Percentiles rank a stretch among this genome's conserved stretches.
Conservation (phyloP, 2,113 vertebrate species). For the Cinclus mexicanus region DNA sequence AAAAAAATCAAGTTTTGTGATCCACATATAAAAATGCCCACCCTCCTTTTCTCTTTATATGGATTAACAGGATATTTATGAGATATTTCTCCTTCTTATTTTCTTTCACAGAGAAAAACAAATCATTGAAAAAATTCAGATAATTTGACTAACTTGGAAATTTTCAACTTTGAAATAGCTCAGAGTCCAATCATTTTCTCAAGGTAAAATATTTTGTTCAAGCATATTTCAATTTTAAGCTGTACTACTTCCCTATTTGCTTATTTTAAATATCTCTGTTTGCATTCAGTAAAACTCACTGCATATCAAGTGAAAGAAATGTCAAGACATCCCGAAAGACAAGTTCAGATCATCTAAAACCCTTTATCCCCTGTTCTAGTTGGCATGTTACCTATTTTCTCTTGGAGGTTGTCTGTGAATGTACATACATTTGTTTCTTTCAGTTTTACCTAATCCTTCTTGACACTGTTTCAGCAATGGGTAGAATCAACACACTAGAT, state of each 20-base stretch:
- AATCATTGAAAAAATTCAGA: background rate
- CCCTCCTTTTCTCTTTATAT: background rate
- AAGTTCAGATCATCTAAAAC: background rate
- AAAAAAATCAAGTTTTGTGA: background rate
- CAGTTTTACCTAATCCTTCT: background rate
- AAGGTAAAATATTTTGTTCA: background rate
- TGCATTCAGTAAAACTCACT: background rate
- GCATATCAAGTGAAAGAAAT: background rate
- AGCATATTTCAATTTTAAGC: background rate
- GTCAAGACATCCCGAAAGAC: background rate
- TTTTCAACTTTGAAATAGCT: background rate
- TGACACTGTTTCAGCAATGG: background rate
- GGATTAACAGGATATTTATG: background rate
- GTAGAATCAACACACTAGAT: background rate
- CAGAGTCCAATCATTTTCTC: background rate
- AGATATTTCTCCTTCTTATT: background rate
- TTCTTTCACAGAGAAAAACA: background rate
- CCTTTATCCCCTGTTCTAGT: background rate
- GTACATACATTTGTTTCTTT: background rate
- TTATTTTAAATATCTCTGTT: background rate
- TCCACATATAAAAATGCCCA: accelerated
- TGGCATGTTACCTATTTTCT: background rate
- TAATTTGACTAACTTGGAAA: background rate
- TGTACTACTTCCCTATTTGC: background rate
- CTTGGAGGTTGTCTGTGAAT: background rate